Conservation (phyloP, 2,888 invertebrate genomes). For the Cerastis rubricosa region DNA sequence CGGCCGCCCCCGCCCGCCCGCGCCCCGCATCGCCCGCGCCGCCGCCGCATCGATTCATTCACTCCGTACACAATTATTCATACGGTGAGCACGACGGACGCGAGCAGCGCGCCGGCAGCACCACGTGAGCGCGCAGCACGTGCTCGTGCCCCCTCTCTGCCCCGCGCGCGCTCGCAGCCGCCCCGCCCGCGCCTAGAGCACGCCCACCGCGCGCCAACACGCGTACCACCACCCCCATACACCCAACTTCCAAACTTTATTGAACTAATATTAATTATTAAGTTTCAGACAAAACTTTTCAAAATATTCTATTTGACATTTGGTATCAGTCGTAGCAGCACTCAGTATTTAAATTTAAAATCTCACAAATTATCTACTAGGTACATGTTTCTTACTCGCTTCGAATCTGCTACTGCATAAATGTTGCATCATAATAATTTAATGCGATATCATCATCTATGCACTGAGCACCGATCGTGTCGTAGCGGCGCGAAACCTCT, state of each 20-base stretch:
- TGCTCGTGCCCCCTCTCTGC: slow-evolving; percentile 80
- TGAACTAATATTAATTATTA: slow-evolving; percentile 60
- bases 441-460: slow-evolving; percentile 38
- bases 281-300: slow-evolving; percentile 54
- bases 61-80: slow-evolving; percentile 90
- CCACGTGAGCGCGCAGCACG: slow-evolving; percentile 89
- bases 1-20: slow-evolving; percentile 78
- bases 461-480: slow-evolving; percentile 50
- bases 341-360: slow-evolving; percentile 7
- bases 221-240: slow-evolving; percentile 70
- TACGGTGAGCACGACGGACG: slow-evolving; percentile 87
- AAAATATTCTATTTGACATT: slow-evolving; percentile 26
- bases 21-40: slow-evolving; percentile 78
- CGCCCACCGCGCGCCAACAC: slow-evolving; percentile 76
- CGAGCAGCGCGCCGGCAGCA: slow-evolving; percentile 81
- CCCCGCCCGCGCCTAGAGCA: slow-evolving; percentile 74
- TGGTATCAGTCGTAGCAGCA: not conserved
- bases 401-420: slow-evolving; percentile 15
- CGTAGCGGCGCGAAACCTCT: slow-evolving; percentile 67
- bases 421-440: slow-evolving; percentile 50
- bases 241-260: slow-evolving; percentile 62
- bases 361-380: slow-evolving; percentile 5
- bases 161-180: slow-evolving; percentile 74
- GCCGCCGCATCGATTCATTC: slow-evolving; percentile 90
- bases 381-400: slow-evolving; percentile 13